Percentiles rank a stretch among this genome's conserved stretches.
Conservation (phyloP, 2,797 vertebrate genomes). For the Halcyon badia region DNA sequence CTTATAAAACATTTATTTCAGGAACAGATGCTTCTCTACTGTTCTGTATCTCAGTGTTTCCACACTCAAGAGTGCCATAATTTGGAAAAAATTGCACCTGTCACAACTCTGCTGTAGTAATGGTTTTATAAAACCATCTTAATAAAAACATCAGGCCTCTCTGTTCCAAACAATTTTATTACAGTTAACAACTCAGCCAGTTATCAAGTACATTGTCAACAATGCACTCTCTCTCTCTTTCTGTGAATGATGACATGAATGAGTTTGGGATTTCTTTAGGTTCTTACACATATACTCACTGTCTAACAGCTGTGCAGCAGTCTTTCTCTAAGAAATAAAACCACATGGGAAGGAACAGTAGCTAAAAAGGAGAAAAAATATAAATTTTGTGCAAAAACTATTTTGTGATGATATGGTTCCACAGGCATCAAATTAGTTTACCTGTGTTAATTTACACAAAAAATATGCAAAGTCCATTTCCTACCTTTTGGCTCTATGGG, state of each 20-base stretch:
- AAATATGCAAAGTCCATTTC: not conserved
- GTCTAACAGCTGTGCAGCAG: not conserved
- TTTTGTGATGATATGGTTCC: not conserved
- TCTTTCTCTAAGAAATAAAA: not conserved
- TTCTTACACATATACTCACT: not conserved
- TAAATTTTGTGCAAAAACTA: not conserved
- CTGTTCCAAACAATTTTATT: slow-evolving; percentile 22
- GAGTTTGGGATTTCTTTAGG: not conserved
- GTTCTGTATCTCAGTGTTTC: not conserved
- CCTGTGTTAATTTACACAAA: not conserved
- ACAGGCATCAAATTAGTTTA: not conserved
- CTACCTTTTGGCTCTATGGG: not conserved
- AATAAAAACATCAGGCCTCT: slow-evolving; percentile 32
- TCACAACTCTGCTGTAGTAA: not conserved
- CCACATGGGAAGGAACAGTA: not conserved
- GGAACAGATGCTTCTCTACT: not conserved
- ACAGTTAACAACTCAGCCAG: slow-evolving; percentile 33
- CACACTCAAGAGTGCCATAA: not conserved
- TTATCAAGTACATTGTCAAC: slow-evolving; percentile 24
- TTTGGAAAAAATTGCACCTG: not conserved
- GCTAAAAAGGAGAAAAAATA: not conserved
- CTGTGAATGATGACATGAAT: not conserved
- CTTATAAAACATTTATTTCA: not conserved
- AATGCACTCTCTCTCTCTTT: not conserved
- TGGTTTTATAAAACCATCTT: not conserved